Percentiles rank a stretch among this genome's conserved stretches.
Conservation (phyloP, 2,113 vertebrate species). For the Halcyon malimbica region DNA sequence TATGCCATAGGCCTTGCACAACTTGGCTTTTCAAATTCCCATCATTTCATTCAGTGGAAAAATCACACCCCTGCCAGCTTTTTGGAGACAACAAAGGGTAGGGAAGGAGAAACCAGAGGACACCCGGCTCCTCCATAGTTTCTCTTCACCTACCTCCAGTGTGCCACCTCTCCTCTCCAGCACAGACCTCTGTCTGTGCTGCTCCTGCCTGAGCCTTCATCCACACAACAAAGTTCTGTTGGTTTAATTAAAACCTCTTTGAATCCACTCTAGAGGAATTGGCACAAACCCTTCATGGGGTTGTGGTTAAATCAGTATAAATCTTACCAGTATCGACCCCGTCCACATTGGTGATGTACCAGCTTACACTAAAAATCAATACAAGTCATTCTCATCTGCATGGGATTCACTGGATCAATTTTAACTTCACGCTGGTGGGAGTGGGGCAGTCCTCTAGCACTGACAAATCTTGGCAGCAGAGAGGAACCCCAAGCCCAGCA, state of each 20-base stretch:
- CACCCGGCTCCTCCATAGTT: accelerated
- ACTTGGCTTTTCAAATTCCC: not conserved
- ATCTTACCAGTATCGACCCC: not conserved
- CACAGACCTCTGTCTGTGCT: not conserved
- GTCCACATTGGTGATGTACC: not conserved
- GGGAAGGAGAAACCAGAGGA: not conserved
- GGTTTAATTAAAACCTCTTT: not conserved
- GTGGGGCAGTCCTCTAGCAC: not conserved
- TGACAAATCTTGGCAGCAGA: not conserved
- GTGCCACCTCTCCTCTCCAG: not conserved
- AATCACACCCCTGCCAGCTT: not conserved
- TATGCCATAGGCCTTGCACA: not conserved
- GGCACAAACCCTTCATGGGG: not conserved
- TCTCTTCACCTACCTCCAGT: accelerated
- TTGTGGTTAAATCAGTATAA: not conserved
- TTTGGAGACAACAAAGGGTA: not conserved
- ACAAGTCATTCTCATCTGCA: not conserved
- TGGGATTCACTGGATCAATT: not conserved
- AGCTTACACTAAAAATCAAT: not conserved
- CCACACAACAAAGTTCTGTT: not conserved
- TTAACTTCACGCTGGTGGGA: not conserved
- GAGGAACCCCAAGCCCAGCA: not conserved
- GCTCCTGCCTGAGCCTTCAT: not conserved
- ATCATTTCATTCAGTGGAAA: not conserved
- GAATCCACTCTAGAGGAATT: not conserved